These are phyloP conservation scores for Nothocercus nigrocapillus DNA, from an alignment of 2,113 vertebrate genomes.

Conservation along the genomic window DNA sequence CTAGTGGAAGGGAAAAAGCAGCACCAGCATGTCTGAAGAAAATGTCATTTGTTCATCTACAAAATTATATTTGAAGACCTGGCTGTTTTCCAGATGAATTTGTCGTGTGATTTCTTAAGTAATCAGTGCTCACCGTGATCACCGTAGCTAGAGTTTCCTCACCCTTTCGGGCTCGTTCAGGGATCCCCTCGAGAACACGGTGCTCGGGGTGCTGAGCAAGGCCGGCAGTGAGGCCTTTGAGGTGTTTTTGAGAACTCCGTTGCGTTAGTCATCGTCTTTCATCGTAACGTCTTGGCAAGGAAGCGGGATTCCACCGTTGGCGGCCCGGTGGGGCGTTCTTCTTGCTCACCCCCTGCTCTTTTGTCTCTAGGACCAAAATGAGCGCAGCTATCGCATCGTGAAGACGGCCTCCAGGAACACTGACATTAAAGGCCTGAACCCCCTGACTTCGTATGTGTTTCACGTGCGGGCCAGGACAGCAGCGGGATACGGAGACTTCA, in stretches of 20 bases:
- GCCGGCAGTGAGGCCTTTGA: not conserved
- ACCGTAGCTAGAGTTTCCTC: not conserved
- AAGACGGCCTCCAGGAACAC: slow-evolving; percentile 90
- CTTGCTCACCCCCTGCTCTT: not conserved
- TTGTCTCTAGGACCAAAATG: slow-evolving; percentile 90
- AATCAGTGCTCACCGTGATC: slow-evolving; percentile 2
- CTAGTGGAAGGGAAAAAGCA: not conserved
- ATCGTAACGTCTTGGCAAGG: not conserved
- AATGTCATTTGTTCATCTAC: slow-evolving; percentile 39
- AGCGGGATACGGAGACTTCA: slow-evolving; percentile 96
- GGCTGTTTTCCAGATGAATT: slow-evolving; percentile 22
- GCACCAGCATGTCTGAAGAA: slow-evolving; percentile 2
- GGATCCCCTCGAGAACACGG: not conserved
- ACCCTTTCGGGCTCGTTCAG: slow-evolving; percentile 13
- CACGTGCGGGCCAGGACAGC: slow-evolving; percentile 95
- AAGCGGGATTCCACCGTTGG: not conserved
- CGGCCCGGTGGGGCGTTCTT: not conserved
- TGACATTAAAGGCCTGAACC: slow-evolving; percentile 94
- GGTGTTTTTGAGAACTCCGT: not conserved
- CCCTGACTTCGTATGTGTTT: slow-evolving; percentile 95
- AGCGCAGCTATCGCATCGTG: slow-evolving; percentile 95
- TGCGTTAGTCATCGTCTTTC: not conserved
- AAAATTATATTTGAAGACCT: slow-evolving; percentile 5
- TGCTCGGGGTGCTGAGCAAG: not conserved
- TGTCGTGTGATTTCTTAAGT: not conserved